These are phyloP conservation scores for Toxotes lorentzi DNA, from an alignment of 2,797 vertebrate genomes.

Conservation along the genomic window DNA sequence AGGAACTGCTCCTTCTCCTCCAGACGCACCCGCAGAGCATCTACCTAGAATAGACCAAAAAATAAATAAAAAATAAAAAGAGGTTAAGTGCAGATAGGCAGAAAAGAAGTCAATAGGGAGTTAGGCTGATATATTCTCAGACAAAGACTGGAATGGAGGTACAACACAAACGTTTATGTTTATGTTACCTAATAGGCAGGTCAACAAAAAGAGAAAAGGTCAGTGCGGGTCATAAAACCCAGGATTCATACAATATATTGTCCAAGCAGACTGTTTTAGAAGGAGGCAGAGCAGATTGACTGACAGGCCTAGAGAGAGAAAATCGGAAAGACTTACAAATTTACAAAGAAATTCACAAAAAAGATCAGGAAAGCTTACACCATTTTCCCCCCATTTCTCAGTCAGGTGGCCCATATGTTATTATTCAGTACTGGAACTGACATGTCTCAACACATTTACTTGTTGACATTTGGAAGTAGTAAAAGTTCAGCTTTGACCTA, in stretches of 20 bases:
- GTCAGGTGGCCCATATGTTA: conserved; percentile 55
- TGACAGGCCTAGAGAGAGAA: neutral
- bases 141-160: neutral
- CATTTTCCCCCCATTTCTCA: neutral
- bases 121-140: neutral
- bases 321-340: conserved; percentile 8
- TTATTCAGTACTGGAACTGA: conserved; percentile 46
- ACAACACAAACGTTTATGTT: neutral
- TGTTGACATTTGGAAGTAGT: conserved; percentile 72
- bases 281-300: conserved; percentile 5
- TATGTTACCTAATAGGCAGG: neutral
- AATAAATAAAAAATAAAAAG: no score
- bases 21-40: conserved; percentile 92
- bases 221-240: neutral
- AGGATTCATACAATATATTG: conserved; percentile 20
- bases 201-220: neutral
- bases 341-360: conserved; percentile 4
- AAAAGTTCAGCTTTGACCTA: conserved; percentile 63
- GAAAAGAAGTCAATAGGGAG: conserved; percentile 2
- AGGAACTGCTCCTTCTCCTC: conserved; percentile 97
- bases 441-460: conserved; percentile 60
- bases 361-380: conserved; percentile 20
- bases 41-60: conserved; percentile 85
- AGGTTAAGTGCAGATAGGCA: neutral
- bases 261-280: conserved; percentile 1